Conservation (phyloP, 2,797 vertebrate genomes). For the Paratrypauchen microcephalus region DNA sequence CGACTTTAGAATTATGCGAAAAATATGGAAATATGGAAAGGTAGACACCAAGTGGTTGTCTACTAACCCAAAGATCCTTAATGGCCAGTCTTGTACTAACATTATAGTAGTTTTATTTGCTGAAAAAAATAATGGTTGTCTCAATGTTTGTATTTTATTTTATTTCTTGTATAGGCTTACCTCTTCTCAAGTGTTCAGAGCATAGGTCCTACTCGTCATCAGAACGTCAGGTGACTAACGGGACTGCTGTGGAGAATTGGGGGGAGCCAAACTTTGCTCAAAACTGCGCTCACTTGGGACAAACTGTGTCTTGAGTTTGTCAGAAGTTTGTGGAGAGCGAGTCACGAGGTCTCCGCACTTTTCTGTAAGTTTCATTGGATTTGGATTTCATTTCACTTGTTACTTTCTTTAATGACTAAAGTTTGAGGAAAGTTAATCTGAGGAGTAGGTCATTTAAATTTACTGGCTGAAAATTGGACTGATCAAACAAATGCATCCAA, state of each 20-base stretch:
- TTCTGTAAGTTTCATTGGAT: slow-evolving; percentile 7
- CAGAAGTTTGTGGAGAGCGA: not conserved
- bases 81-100: not conserved
- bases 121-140: not conserved
- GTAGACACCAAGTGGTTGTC: not conserved
- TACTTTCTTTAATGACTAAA: not conserved
- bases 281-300: slow-evolving; percentile 62
- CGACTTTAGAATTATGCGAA: not conserved
- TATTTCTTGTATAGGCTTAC: not conserved
- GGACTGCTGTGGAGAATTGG: slow-evolving; percentile 69
- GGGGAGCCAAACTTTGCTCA: slow-evolving; percentile 72
- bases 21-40: not conserved
- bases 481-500: not conserved
- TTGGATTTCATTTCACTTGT: not conserved
- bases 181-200: slow-evolving; percentile 5
- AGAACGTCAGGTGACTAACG: slow-evolving; percentile 72
- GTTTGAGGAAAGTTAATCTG: not conserved
- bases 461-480: not conserved
- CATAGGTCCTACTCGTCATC: slow-evolving; percentile 58
- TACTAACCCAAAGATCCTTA: not conserved
- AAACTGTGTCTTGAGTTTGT: slow-evolving; percentile 45
- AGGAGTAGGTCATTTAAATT: not conserved
- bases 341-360: slow-evolving; percentile 4
- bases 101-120: not conserved
- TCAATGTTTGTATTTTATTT: not conserved